These are phyloP conservation scores for Pygmarrhopalites habei DNA, from an alignment of 1,140 invertebrate genomes.

Conservation along the genomic window DNA sequence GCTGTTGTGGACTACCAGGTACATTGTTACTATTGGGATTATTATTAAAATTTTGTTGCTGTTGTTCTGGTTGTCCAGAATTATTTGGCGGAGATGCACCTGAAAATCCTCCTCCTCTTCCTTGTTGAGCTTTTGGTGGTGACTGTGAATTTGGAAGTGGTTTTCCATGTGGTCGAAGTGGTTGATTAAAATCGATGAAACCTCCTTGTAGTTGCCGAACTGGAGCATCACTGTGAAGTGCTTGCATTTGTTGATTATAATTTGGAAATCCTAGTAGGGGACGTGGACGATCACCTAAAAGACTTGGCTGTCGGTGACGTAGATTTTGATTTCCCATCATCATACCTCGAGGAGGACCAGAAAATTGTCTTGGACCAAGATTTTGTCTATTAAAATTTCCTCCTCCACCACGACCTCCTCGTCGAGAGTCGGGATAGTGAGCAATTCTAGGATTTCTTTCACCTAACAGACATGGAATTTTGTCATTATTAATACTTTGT, in stretches of 20 bases:
- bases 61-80: background rate
- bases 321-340: background rate
- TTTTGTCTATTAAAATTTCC: no score
- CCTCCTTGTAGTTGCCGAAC: conserved; percentile 7
- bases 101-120: background rate
- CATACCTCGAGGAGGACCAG: background rate
- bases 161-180: background rate
- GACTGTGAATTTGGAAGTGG: background rate
- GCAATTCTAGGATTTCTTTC: background rate
- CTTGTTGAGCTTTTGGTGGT: background rate
- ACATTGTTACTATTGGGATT: background rate
- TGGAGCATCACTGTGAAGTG: background rate
- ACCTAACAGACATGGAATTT: no score
- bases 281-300: background rate
- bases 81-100: background rate
- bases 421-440: no score
- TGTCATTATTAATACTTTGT: no score
- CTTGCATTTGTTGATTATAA: background rate
- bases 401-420: no score
- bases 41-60: no score
- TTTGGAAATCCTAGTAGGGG: background rate
- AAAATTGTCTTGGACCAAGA: no score
- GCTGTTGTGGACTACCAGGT: background rate
- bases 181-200: conserved; percentile 27
- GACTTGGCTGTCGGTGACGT: background rate